These are phyloP conservation scores for Rotaria magnacalcarata DNA, from an alignment of 2,888 invertebrate genomes.

Conservation along the genomic window DNA sequence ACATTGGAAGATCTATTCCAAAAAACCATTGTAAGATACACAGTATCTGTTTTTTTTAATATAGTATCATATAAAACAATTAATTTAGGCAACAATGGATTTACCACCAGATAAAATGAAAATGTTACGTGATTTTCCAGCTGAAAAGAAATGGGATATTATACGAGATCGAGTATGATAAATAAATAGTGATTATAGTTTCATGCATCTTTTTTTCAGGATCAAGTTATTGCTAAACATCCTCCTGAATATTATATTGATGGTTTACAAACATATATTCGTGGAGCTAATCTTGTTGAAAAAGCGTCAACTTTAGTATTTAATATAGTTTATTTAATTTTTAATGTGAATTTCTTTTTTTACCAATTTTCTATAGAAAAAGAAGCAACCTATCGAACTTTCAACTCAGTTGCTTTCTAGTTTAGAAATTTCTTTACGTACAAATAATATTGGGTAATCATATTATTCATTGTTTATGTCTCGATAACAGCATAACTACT, in stretches of 20 bases:
- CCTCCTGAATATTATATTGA: slow-evolving; percentile 91
- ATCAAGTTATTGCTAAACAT: slow-evolving; percentile 95
- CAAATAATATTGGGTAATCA: slow-evolving; percentile 94
- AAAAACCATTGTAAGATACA: background rate
- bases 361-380: slow-evolving; percentile 48
- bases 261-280: slow-evolving; percentile 78
- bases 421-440: slow-evolving; percentile 93
- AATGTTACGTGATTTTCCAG: slow-evolving; percentile 73
- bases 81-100: slow-evolving; percentile 62
- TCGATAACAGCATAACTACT: background rate
- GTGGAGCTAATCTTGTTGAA: slow-evolving; percentile 34
- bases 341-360: slow-evolving; percentile 36
- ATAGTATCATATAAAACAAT: too few relatives aligned
- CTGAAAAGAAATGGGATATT: slow-evolving; percentile 98
- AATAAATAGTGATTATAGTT: background rate
- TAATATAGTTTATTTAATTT: background rate
- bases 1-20: slow-evolving; percentile 10
- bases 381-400: slow-evolving; percentile 71
- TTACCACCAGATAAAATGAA: slow-evolving; percentile 97
- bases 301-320: slow-evolving; percentile 25
- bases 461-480: background rate
- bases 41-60: background rate
- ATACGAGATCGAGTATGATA: slow-evolving; percentile 85
- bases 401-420: slow-evolving; percentile 95
- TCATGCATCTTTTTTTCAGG: slow-evolving; percentile 63